Evolutionary conservation across 2,888 invertebrate species (phyloP), one percentile per base, ranked within the genome.

Genomic region (Aspidiotus destructor): DNA sequence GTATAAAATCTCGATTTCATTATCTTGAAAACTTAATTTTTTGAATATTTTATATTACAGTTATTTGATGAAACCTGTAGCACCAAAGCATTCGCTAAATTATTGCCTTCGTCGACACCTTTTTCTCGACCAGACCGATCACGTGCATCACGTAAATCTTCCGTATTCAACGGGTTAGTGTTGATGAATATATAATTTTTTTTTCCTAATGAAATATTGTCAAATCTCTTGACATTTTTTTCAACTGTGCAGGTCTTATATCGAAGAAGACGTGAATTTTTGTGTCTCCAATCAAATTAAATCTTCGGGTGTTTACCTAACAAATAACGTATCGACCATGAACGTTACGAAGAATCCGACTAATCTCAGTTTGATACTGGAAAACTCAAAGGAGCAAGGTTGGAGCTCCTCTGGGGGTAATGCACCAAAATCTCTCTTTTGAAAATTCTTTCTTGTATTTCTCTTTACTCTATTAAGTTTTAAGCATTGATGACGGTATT

Each of bases 101-200:
- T 70, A 17, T 70, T 73, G 8, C 72, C 73, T 8, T 73, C 74
- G 10, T 74, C 74, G 7, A 74, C 74, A 0, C 74, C 74, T 13
- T 70, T 72, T 41, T 16, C 44, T 16, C 57, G 58, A 8, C 16
- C 48, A 15, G 48, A 58, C 13, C 8, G 11, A 10, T 58, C 40
- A 1, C 8, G 58, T 5, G 40, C 17, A 2, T 13, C 67, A 5
- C n/a, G 67, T 40, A 67, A 67, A 60, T 67, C 58, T 8, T 67
- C 58, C n/a, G 8, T 65, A 28, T 65, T 28, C 42, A 55, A 63
- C 15, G 63, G 55, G 63, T 63, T 41, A 63, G 28, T 63, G 17
- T 17, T 9, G 10, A 28, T 28, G 28, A 28, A 28, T 28, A 28
- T 28, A 28, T 28, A 28, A 28, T 28, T 5, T 28, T 28, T 28